A percentile compares a stretch with the other conserved stretches of the same genome.
Evolutionary conservation across 2,888 invertebrate genomes (phyloP).

Genomic region (Oeneis ivallda): DNA sequence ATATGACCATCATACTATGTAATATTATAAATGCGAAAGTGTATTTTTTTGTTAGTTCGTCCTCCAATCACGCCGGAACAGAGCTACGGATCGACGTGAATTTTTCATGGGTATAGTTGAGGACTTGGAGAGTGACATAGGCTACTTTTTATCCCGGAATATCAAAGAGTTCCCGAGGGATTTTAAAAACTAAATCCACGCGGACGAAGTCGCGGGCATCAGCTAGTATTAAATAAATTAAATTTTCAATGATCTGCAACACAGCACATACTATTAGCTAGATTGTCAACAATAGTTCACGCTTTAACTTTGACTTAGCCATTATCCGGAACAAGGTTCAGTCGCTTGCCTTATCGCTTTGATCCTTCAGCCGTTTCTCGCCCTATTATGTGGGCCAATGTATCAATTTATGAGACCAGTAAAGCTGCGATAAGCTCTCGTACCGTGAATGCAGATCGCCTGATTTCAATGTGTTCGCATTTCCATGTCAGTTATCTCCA

Average conservation of each 20-base stretch:
- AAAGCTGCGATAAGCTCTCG: slow-evolving; percentile 20
- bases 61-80: too few species aligned
- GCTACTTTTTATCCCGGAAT: too few species aligned
- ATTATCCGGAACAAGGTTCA: slow-evolving; percentile 2
- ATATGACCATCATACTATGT: too few species aligned
- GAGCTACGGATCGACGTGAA: too few species aligned
- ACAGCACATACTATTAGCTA: not conserved
- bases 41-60: too few species aligned
- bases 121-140: too few species aligned
- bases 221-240: too few species aligned
- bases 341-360: slow-evolving; percentile 15
- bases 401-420: slow-evolving; percentile 15
- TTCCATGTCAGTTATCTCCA: not conserved
- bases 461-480: slow-evolving; percentile 11
- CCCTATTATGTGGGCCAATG: slow-evolving; percentile 13
- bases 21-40: too few species aligned
- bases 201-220: too few species aligned
- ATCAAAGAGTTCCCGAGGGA: too few species aligned
- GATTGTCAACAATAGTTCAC: not conserved
- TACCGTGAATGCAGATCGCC: slow-evolving; percentile 9
- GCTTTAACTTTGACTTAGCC: not conserved
- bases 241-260: not conserved
- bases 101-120: too few species aligned
- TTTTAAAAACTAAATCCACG: too few species aligned
- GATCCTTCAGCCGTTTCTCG: slow-evolving; percentile 4